phyloP scores from a whole-genome alignment of 2,113 vertebrate genomes.

The Genyomyrus donnyi region DNA sequence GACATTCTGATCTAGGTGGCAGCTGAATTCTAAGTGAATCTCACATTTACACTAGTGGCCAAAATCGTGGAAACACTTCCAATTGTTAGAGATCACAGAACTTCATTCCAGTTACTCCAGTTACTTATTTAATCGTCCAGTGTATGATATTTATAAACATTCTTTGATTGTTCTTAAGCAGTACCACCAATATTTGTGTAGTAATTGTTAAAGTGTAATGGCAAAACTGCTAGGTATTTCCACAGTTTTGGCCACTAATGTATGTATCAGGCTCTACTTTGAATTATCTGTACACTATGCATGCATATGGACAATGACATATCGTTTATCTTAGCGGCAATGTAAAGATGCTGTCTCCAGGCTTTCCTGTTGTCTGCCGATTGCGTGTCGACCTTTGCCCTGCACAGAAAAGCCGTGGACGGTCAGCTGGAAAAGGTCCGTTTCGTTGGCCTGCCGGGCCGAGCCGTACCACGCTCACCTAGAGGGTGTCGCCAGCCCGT shows the following conservation, averaged over 20 bases:
- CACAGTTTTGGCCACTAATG: too few relatives aligned
- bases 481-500: slow-evolving; percentile 43
- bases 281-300: neutral
- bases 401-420: slow-evolving; percentile 33
- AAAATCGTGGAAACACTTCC: too few relatives aligned
- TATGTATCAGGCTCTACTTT: neutral
- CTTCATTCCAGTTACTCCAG: too few relatives aligned
- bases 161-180: too few relatives aligned
- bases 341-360: neutral
- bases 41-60: neutral
- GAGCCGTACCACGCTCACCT: slow-evolving; percentile 54
- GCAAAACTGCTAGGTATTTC: too few relatives aligned
- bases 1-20: neutral
- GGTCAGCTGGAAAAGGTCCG: slow-evolving; percentile 11
- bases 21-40: neutral
- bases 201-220: too few relatives aligned
- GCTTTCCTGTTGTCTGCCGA: neutral
- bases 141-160: too few relatives aligned
- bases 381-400: neutral
- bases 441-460: slow-evolving; percentile 35
- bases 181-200: too few relatives aligned
- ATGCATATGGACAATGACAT: neutral
- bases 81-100: too few relatives aligned
- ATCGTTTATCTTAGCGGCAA: neutral
- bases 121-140: too few relatives aligned